Base-by-base conservation (phyloP, 2,888 invertebrate species). In the Drosophila atripex region DNA sequence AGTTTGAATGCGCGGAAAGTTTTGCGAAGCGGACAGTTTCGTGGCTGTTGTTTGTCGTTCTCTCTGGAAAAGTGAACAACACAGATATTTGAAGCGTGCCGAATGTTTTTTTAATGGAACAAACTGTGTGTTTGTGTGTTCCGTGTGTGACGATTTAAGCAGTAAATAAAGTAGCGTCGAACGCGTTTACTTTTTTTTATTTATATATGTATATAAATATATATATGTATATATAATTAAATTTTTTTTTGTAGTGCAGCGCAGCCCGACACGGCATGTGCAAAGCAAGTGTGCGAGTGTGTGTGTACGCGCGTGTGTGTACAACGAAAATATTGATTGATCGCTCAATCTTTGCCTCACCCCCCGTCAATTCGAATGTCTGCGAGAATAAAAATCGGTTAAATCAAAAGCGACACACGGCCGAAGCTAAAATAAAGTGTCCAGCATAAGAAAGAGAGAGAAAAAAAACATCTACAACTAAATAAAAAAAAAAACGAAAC, bases 401-500 rank as follows among this genome's bases (percentile, higher is more conserved):
- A 35, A 35, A 35, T 35, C 35, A 35, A 35, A 35, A 35, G 5
- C 35, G 12, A 12, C n/a, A 35, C 35, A 35, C 12, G n/a, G n/a
- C 35, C 7, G 6, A n/a, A 12, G 5, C 32, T 12, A 32, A 11
- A 30, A 30, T 3, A 2, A 35, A 35, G 35, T 35, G 28, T 8
- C 28, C 28, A 28, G 9, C 28, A 28, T 28, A n/a, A 14, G 6
- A 35, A 6, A 6, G n/a, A 35, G 6, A 35, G n/a, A 35, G 14
- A 35, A 35, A 35, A 35, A 35, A 35, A 35, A 35, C 35, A 35
- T 35, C n/a, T 35, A 35, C 35, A 14, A 6, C 35, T 18, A 12
- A 32, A 59, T 23, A 55, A 61, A 74, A 18, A 30, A 16, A 21
- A 28, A 50, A 47, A 45, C 46, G 50, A 50, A 46, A 41, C 46